phyloP scores from a whole-genome alignment of 2,888 invertebrate species.

The Deilephila elpenor region DNA sequence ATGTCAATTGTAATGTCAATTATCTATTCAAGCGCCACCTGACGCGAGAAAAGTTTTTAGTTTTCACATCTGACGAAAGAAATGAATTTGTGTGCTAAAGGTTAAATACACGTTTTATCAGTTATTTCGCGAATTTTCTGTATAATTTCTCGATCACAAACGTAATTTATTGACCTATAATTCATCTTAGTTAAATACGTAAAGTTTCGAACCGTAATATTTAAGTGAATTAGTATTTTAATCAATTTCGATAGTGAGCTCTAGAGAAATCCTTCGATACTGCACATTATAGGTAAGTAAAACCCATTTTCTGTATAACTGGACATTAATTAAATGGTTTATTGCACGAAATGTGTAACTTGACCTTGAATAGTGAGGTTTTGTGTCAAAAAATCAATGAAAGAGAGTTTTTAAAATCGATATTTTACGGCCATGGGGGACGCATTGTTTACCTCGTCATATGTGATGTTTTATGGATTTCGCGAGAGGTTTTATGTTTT shows the following conservation, averaged over 20 bases:
- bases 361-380: background rate
- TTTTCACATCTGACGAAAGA: constrained; percentile 30
- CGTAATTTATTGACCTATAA: background rate
- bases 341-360: background rate
- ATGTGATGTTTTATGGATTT: constrained; percentile 47
- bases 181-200: background rate
- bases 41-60: constrained; percentile 10
- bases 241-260: constrained; percentile 30
- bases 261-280: constrained; percentile 35
- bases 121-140: constrained; percentile 37
- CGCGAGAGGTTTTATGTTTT: constrained; percentile 33
- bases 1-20: background rate
- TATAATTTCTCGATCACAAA: constrained; percentile 26
- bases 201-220: background rate
- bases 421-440: constrained; percentile 36
- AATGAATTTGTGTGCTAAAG: constrained; percentile 40
- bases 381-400: constrained; percentile 26
- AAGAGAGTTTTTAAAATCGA: constrained; percentile 39
- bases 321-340: background rate
- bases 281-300: constrained; percentile 50
- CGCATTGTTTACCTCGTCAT: constrained; percentile 50
- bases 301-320: constrained; percentile 45
- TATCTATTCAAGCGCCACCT: background rate
- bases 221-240: constrained; percentile 38
- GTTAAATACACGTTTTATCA: constrained; percentile 41